A percentile compares a stretch with the other conserved stretches of the same genome.
Conservation (phyloP, 2,888 invertebrate species). For the Chirona hameri region DNA sequence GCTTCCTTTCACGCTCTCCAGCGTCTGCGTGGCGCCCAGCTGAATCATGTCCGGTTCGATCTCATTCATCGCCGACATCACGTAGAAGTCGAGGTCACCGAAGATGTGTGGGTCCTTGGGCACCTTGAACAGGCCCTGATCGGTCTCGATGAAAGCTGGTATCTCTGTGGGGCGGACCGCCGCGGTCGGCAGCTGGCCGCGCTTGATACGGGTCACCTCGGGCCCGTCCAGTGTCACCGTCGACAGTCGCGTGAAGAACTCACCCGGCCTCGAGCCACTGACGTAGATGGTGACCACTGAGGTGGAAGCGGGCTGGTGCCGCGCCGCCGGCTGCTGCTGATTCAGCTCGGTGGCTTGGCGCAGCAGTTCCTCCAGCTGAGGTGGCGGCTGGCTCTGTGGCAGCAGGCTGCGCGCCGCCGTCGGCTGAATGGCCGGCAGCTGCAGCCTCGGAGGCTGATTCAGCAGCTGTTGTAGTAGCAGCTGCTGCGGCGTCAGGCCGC, state of each 20-base stretch:
- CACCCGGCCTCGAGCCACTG: conserved; percentile 81
- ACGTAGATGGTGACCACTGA: conserved; percentile 78
- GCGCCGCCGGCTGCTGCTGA: conserved; percentile 26
- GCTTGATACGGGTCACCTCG: conserved; percentile 43
- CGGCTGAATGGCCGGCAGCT: neutral
- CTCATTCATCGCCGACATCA: conserved; percentile 53
- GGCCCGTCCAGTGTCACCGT: conserved; percentile 60
- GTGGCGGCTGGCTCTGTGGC: neutral
- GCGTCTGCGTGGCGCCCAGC: conserved; percentile 60
- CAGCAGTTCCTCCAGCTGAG: conserved; percentile 23
- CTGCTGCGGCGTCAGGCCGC: conserved; percentile 37
- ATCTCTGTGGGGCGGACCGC: conserved; percentile 36
- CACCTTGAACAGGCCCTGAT: conserved; percentile 39
- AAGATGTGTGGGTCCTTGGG: conserved; percentile 43
- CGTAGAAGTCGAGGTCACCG: conserved; percentile 51
- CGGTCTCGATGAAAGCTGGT: conserved; percentile 40
- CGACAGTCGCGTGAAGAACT: conserved; percentile 85
- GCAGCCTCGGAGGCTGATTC: neutral
- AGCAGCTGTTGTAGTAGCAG: conserved; percentile 39
- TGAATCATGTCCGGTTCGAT: conserved; percentile 43
- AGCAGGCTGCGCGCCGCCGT: neutral
- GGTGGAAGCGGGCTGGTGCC: conserved; percentile 37
- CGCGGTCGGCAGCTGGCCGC: conserved; percentile 35
- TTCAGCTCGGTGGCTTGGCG: neutral
- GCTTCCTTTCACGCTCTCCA: conserved; percentile 73